Evolutionary conservation across 2,888 invertebrate genomes (phyloP).

Genomic region (Cecidostiba fungosa): DNA sequence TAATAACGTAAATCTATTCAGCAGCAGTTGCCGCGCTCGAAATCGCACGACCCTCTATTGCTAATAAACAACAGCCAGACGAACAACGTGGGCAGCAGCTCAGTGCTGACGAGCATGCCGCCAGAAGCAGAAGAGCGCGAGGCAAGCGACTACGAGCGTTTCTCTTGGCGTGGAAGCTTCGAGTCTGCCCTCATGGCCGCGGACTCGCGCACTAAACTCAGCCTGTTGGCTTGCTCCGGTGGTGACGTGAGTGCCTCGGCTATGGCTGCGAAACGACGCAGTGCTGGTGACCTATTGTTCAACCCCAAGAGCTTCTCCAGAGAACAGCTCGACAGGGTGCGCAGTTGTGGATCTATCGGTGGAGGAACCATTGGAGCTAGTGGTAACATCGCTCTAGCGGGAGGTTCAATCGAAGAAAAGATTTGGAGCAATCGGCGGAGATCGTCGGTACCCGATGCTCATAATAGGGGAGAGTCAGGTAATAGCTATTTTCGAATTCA

Average conservation of each 20-base stretch:
- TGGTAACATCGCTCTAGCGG: constrained; percentile 78
- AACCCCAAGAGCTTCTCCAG: constrained; percentile 90
- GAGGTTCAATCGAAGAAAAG: constrained; percentile 77
- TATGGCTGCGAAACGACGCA: constrained; percentile 89
- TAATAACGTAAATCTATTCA: constrained; percentile 50
- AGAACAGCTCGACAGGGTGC: constrained; percentile 87
- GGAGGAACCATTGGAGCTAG: constrained; percentile 82
- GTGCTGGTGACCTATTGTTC: constrained; percentile 91
- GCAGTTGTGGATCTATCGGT: constrained; percentile 92
- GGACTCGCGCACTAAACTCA: constrained; percentile 90
- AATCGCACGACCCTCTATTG: constrained; percentile 90
- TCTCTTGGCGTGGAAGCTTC: constrained; percentile 96
- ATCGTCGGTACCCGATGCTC: constrained; percentile 78
- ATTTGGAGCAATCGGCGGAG: constrained; percentile 79
- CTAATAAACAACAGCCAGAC: constrained; percentile 76
- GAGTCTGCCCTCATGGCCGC: constrained; percentile 94
- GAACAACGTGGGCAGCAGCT: not conserved
- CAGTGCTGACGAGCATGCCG: constrained; percentile 70
- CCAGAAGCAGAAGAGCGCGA: constrained; percentile 78
- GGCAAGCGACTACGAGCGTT: constrained; percentile 93
- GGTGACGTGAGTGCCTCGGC: constrained; percentile 83
- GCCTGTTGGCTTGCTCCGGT: constrained; percentile 84
- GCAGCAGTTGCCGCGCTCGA: constrained; percentile 87
- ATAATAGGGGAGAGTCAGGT: constrained; percentile 77
- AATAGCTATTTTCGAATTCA: not conserved